Base-by-base conservation (phyloP, 2,888 invertebrate genomes). In the Eupithecia exiguata region DNA sequence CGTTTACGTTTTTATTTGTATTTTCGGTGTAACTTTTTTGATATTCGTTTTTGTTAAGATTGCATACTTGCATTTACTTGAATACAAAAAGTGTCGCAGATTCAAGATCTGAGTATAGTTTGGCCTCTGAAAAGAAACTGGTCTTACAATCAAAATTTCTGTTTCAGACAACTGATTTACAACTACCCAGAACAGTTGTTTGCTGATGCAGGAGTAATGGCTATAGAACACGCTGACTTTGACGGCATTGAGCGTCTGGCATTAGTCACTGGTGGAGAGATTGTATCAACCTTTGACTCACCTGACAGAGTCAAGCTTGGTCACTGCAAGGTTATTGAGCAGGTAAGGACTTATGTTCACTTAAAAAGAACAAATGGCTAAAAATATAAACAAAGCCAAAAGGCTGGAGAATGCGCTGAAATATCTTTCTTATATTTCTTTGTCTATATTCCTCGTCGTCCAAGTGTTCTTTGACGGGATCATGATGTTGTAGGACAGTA, bases 131-230 rank as follows among this genome's bases (percentile, higher is more conserved):
- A 49, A 4, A 49, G 18, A n/a, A 53, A 53, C 21, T 3, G 10
- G 3, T 10, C 4, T 53, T 10, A 53, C 9, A 53, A 21, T 53
- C 58, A 21, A 65, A 18, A 38, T 65, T 36, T 65, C 10, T 36
- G 10, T 66, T 66, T 0, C 90, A 96, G 98, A 80, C 99, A 99
- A 92, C 95, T 99, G 81, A 99, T 99, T 91, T 99, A 99, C 95
- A 99, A 99, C 93, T 99, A 99, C 91, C 99, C 99, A 0, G 99
- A 99, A 91, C 99, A 99, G 92, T 93, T 99, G 83, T 99, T 99
- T 91, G 99, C 99, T 58, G 99, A 99, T 94, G 98, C 98, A 65
- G 98, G 98, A 68, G 96, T 99, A 12, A 99, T 99, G 99, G 99
- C 99, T 1, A 99, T 99, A 82, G 99, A 99, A 88, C 99, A 99